These are phyloP conservation scores for Alentia gelatinosa DNA, from an alignment of 2,888 invertebrate species.

Conservation along the genomic window DNA sequence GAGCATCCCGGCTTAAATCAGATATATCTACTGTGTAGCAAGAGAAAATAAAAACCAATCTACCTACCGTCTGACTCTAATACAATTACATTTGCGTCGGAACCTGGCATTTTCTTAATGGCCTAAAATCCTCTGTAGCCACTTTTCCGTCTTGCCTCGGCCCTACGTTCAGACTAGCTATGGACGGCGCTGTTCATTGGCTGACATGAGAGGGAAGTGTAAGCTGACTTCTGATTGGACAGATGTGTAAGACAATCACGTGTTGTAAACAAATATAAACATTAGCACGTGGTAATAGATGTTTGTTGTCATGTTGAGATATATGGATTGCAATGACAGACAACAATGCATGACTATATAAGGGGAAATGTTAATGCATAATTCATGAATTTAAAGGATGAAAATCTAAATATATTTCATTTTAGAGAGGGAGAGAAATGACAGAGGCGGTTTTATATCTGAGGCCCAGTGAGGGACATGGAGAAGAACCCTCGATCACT, in stretches of 20 bases:
- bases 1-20: neutral
- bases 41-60: neutral
- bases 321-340: neutral
- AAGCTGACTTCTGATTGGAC: neutral
- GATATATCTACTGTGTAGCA: neutral
- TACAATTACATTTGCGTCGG: neutral
- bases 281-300: constrained; percentile 15
- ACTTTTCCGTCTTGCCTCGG: neutral
- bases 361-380: neutral
- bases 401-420: no score
- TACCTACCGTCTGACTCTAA: constrained; percentile 26
- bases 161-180: neutral
- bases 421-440: no score
- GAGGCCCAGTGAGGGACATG: no score
- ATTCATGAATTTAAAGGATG: neutral
- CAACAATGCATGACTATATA: neutral
- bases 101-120: constrained; percentile 11
- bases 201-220: neutral
- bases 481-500: no score
- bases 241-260: neutral
- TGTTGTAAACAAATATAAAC: constrained; percentile 22
- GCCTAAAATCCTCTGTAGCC: neutral
- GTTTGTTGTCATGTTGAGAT: neutral
- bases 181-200: neutral
- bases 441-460: no score